Conservation (phyloP, 1,140 invertebrate species). For the Zaprionus africanus region DNA sequence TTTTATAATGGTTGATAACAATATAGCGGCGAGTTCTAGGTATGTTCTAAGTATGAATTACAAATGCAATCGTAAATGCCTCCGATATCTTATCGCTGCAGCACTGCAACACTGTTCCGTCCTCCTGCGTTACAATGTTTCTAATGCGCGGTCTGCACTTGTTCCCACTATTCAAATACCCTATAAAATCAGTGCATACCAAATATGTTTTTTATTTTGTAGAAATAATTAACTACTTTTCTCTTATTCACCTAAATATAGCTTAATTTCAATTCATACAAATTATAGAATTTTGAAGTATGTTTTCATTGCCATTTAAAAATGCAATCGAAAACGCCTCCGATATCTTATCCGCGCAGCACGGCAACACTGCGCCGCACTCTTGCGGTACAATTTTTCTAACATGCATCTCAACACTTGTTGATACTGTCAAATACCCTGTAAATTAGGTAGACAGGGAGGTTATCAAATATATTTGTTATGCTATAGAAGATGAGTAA, state of each 20-base stretch:
- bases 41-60: neutral
- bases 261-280: too few species aligned
- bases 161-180: constrained; percentile 12
- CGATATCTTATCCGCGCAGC: neutral
- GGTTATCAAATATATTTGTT: too few species aligned
- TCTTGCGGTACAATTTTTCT: constrained; percentile 6
- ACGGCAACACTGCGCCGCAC: constrained; percentile 22
- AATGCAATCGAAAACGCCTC: neutral
- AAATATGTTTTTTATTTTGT: too few species aligned
- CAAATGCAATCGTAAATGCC: neutral
- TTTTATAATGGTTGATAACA: neutral
- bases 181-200: too few species aligned
- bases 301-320: too few species aligned
- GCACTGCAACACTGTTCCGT: constrained; percentile 19
- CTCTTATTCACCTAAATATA: too few species aligned
- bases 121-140: constrained; percentile 1
- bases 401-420: neutral
- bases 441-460: too few species aligned
- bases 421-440: constrained; percentile 14
- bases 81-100: neutral
- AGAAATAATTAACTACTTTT: too few species aligned
- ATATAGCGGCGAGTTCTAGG: neutral
- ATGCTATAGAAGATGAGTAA: too few species aligned
- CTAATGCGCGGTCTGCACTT: neutral
- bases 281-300: too few species aligned